Conservation (phyloP, 2,888 invertebrate species). For the Galerucella pusilla region DNA sequence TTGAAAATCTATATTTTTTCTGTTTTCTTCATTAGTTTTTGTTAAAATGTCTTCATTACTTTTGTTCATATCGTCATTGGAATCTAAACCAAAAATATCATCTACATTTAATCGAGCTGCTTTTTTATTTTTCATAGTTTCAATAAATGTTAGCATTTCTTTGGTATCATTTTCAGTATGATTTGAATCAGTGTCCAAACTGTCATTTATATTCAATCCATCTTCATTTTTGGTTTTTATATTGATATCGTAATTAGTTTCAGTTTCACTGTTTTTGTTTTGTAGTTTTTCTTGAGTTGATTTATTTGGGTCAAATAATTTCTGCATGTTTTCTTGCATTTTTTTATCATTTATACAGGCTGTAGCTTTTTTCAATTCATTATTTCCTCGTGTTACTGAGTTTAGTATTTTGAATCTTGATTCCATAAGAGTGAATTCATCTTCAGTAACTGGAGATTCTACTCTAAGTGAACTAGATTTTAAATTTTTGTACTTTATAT, state of each 20-base stretch:
- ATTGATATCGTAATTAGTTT: neutral
- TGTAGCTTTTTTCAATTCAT: neutral
- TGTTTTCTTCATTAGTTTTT: neutral
- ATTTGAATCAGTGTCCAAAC: neutral
- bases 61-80: neutral
- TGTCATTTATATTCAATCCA: neutral
- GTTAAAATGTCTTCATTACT: neutral
- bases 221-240: neutral
- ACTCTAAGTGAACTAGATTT: neutral
- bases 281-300: neutral
- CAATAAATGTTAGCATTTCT: neutral
- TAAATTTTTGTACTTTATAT: neutral
- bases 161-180: neutral
- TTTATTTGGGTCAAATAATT: neutral
- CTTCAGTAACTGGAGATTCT: neutral
- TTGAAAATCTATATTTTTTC: neutral
- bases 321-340: neutral
- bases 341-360: neutral
- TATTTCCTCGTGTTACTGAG: neutral
- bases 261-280: no score
- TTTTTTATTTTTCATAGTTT: neutral
- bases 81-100: neutral
- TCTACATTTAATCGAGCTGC: neutral
- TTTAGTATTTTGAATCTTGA: neutral
- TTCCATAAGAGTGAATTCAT: constrained; percentile 1